phyloP scores from a whole-genome alignment of 2,888 invertebrate species.

The Tromatobia lineatoria region DNA sequence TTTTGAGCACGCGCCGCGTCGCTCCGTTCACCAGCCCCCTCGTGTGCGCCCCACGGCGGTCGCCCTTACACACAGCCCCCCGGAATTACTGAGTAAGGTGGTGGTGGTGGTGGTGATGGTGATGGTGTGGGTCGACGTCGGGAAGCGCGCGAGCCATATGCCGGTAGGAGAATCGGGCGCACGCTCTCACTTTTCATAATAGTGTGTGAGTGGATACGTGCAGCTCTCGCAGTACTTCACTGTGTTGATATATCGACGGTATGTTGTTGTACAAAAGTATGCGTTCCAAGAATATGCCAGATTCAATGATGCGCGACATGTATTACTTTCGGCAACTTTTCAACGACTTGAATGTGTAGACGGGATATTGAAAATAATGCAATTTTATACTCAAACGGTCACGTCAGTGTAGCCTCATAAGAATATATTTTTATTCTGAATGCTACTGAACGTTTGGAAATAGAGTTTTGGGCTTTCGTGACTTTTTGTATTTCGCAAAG shows the following conservation, averaged over 20 bases:
- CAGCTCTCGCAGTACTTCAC: neutral
- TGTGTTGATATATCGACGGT: neutral
- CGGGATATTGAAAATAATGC: neutral
- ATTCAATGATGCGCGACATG: conserved; percentile 12
- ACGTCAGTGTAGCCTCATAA: neutral
- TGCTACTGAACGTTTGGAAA: no score
- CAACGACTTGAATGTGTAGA: neutral
- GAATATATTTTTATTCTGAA: neutral
- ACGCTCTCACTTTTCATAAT: conserved; percentile 34
- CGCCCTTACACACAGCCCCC: conserved; percentile 42
- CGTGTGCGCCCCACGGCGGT: conserved; percentile 54
- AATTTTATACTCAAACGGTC: neutral
- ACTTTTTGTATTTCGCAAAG: no score
- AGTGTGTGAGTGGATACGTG: conserved; percentile 8
- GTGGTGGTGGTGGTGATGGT: conserved; percentile 45
- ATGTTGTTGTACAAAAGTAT: neutral
- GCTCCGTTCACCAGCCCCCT: conserved; percentile 76
- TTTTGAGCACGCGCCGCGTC: conserved; percentile 84
- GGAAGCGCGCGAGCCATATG: conserved; percentile 70
- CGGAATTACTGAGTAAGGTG: conserved; percentile 64
- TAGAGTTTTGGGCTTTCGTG: neutral
- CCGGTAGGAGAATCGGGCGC: conserved; percentile 65
- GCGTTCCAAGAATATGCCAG: neutral
- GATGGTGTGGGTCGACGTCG: conserved; percentile 51
- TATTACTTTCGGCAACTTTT: conserved; percentile 3